phyloP scores from a whole-genome alignment of 2,888 invertebrate species.

The Idaea biselata region DNA sequence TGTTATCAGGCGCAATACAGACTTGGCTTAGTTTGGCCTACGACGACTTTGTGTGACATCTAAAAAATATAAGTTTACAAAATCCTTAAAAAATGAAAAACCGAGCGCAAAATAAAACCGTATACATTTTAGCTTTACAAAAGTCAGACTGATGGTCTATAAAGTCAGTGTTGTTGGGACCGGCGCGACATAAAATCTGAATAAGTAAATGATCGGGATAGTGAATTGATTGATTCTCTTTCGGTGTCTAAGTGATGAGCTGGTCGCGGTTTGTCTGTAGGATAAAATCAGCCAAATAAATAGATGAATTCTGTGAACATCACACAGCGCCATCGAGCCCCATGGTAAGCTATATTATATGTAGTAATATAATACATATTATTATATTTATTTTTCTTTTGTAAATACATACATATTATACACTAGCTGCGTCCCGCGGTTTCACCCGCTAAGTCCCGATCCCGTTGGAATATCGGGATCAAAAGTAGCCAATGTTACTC shows the following conservation, averaged over 20 bases:
- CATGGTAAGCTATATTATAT: no score
- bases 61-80: conserved; percentile 2
- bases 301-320: no score
- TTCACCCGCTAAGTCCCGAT: no score
- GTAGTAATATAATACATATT: no score
- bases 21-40: neutral
- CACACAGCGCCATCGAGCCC: no score
- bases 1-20: no score
- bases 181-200: conserved; percentile 58
- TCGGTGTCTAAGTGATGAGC: conserved; percentile 26
- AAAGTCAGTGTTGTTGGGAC: conserved; percentile 40
- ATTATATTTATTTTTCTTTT: no score
- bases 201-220: conserved; percentile 67
- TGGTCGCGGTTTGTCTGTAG: conserved; percentile 14
- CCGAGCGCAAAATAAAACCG: conserved; percentile 5
- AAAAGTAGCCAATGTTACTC: no score
- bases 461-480: no score
- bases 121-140: conserved; percentile 3
- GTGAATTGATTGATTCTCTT: conserved; percentile 62
- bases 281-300: no score
- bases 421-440: no score
- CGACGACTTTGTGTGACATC: neutral
- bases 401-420: no score
- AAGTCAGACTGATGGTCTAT: conserved; percentile 42
- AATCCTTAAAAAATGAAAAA: conserved; percentile 3